Evolutionary conservation across 1,140 invertebrate species (phyloP).

Genomic region (Meloidogyne hapla): DNA sequence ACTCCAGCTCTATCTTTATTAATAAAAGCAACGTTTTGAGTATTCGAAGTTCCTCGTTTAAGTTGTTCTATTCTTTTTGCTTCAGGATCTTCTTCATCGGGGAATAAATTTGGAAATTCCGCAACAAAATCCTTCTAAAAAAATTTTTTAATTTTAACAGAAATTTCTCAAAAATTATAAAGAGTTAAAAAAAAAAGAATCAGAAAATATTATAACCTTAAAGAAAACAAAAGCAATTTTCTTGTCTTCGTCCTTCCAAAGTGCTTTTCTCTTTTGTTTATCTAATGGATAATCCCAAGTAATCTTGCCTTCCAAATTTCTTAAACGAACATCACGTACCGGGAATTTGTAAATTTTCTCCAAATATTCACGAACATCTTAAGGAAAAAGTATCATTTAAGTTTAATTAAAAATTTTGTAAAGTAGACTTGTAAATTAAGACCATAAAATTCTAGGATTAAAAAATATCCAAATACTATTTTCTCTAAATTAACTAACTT

Average conservation of each 20-base stretch:
- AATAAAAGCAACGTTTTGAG: slow-evolving; percentile 13
- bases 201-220: too few species aligned
- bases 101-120: slow-evolving; percentile 26
- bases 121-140: slow-evolving; percentile 36
- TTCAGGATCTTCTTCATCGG: not conserved
- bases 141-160: too few species aligned
- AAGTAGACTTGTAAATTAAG: too few species aligned
- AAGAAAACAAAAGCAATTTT: slow-evolving; percentile 61
- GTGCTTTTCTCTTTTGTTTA: slow-evolving; percentile 44
- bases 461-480: too few species aligned
- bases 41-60: slow-evolving; percentile 9
- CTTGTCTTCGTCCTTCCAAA: slow-evolving; percentile 63
- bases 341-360: slow-evolving; percentile 63
- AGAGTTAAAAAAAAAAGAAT: not conserved
- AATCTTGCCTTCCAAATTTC: slow-evolving; percentile 53
- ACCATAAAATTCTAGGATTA: too few species aligned
- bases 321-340: slow-evolving; percentile 59
- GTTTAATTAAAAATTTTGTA: slow-evolving; percentile 40
- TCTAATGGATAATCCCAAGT: slow-evolving; percentile 45
- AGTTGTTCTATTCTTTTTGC: slow-evolving; percentile 6
- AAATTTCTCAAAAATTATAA: too few species aligned
- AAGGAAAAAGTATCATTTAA: too few species aligned
- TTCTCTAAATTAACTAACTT: too few species aligned
- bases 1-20: slow-evolving; percentile 29
- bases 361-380: slow-evolving; percentile 58